These are phyloP conservation scores for Antechinus stuartii DNA, from an alignment of 2,113 vertebrate genomes.

Conservation along the genomic window DNA sequence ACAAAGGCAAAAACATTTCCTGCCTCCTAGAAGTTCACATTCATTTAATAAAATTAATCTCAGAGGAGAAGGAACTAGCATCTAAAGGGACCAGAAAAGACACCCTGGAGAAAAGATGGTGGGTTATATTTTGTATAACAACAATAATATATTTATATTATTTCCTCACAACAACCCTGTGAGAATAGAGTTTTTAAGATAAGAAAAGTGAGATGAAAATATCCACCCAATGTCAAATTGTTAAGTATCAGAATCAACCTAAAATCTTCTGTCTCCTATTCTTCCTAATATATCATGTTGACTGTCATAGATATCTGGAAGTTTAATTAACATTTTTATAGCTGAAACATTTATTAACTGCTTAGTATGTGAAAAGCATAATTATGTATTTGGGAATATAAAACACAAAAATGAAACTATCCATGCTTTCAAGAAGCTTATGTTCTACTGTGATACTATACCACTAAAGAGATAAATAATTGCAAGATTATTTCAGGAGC, in stretches of 20 bases:
- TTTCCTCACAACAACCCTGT: neutral
- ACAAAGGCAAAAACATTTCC: neutral
- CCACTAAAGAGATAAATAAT: neutral
- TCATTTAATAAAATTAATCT: neutral
- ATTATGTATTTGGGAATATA: neutral
- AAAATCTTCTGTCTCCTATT: neutral
- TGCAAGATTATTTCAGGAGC: neutral
- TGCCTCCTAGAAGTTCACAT: neutral
- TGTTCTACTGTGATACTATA: neutral
- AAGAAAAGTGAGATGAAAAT: neutral
- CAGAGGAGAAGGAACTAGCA: neutral
- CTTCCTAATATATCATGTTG: neutral
- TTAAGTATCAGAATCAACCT: neutral
- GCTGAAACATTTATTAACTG: neutral
- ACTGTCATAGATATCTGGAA: neutral
- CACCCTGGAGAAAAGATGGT: neutral
- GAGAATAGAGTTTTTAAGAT: neutral
- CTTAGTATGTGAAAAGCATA: neutral
- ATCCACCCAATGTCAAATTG: neutral
- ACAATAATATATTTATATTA: neutral
- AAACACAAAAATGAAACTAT: neutral
- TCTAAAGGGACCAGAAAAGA: neutral
- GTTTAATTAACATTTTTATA: neutral
- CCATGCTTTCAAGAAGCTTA: neutral
- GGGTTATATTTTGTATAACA: neutral